phyloP scores from a whole-genome alignment of 1,140 invertebrate species.

The Melipona quadrifasciata region DNA sequence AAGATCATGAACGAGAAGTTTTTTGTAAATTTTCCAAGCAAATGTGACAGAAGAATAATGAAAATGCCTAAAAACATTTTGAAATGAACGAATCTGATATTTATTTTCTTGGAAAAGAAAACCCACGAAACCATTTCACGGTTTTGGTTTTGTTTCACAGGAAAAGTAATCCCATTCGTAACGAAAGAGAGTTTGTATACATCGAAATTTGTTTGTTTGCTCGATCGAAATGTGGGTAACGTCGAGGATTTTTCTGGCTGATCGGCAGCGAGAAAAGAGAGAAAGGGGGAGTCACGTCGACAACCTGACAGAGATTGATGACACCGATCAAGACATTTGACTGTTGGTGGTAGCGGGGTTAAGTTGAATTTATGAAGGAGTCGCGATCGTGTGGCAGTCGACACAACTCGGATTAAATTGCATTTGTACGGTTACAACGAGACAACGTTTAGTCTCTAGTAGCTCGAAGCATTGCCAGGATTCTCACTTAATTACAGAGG shows the following conservation, averaged over 20 bases:
- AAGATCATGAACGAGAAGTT: no score
- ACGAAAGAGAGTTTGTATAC: background rate
- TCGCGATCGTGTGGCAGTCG: background rate
- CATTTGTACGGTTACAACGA: slow-evolving; percentile 1
- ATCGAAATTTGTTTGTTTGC: background rate
- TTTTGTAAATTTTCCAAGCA: no score
- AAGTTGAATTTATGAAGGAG: slow-evolving; percentile 30
- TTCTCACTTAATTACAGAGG: slow-evolving; percentile 14
- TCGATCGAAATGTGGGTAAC: background rate
- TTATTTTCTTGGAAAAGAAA: no score
- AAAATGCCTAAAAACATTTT: no score
- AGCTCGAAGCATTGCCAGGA: background rate
- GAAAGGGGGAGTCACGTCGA: slow-evolving; percentile 5
- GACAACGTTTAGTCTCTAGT: background rate
- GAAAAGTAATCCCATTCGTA: background rate
- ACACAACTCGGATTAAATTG: slow-evolving; percentile 35
- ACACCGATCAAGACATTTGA: slow-evolving; percentile 34
- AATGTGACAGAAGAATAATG: no score
- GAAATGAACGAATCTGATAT: no score
- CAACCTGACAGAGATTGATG: slow-evolving; percentile 26
- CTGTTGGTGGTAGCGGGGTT: slow-evolving; percentile 2
- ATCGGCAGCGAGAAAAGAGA: background rate
- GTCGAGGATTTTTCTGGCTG: background rate
- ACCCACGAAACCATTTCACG: no score
- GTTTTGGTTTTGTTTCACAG: background rate